phyloP scores from a whole-genome alignment of 92 coral and sea anemone species.

The Palythoa caribaeorum region DNA sequence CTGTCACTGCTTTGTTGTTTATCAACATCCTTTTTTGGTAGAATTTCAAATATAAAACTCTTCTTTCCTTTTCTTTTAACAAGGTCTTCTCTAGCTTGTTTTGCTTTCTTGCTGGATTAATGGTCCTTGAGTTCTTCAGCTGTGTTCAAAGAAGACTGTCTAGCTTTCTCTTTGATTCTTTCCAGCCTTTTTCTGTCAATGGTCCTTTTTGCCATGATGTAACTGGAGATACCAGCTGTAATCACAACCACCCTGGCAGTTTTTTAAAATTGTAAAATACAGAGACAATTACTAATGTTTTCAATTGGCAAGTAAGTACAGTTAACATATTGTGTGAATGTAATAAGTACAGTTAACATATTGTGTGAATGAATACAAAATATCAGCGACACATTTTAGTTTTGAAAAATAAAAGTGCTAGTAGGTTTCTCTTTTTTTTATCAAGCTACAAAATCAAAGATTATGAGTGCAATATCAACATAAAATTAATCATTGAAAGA shows the following conservation, averaged over 20 bases:
- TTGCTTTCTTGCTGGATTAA: not conserved
- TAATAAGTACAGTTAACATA: no score
- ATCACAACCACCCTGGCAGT: conserved; percentile 88
- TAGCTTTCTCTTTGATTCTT: conserved; percentile 79
- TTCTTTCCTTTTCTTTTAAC: not conserved
- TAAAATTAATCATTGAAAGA: no score
- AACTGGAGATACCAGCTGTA: conserved; percentile 87
- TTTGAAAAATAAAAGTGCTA: no score
- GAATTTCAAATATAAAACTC: not conserved
- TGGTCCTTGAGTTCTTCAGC: not conserved
- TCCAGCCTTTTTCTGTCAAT: conserved; percentile 92
- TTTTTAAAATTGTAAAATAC: not conserved
- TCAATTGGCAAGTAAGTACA: no score
- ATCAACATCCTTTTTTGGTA: not conserved
- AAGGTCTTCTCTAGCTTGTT: not conserved
- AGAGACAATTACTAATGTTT: not conserved
- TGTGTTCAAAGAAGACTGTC: conserved; percentile 13
- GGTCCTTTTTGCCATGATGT: conserved; percentile 84
- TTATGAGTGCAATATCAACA: no score
- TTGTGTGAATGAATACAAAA: no score
- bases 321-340: no score
- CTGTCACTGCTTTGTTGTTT: no score
- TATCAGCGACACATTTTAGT: no score
- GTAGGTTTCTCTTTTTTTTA: no score
- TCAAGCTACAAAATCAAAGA: no score